Percentiles rank a stretch among this genome's conserved stretches.
These are phyloP conservation scores for Prietella phreatophila DNA, from an alignment of 2,113 vertebrate genomes.

Conservation along the genomic window DNA sequence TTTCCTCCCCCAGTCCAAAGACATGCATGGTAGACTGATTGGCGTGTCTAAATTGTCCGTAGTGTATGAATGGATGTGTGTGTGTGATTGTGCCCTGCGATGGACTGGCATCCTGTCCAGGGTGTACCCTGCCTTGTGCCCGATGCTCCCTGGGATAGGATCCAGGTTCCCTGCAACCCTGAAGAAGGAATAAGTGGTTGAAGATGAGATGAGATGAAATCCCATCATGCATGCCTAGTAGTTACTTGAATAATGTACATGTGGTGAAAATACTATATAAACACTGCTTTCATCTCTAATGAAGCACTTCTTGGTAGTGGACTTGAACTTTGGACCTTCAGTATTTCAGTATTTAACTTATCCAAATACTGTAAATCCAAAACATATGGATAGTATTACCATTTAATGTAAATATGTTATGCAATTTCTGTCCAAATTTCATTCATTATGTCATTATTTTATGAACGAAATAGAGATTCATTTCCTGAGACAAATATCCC, in stretches of 20 bases:
- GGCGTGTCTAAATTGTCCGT: too few species aligned
- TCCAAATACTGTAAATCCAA: neutral
- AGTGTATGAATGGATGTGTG: too few species aligned
- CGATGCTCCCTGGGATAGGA: too few species aligned
- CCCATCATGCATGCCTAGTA: neutral
- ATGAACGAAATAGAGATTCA: neutral
- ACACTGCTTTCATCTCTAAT: neutral
- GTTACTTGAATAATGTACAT: neutral
- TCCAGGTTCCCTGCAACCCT: too few species aligned
- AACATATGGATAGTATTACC: neutral
- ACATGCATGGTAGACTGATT: too few species aligned
- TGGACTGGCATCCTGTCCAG: too few species aligned
- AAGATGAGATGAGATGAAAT: too few species aligned
- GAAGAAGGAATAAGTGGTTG: too few species aligned
- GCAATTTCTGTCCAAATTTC: neutral
- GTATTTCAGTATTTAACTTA: neutral
- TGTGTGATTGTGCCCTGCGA: too few species aligned
- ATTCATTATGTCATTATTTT: neutral
- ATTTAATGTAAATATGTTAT: neutral
- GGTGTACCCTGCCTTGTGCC: too few species aligned
- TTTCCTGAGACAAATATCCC: neutral
- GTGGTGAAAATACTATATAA: neutral
- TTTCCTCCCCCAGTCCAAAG: too few species aligned
- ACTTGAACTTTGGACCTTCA: neutral
- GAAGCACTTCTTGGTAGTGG: neutral